These are phyloP conservation scores for Bombyx huttoni DNA, from an alignment of 2,888 invertebrate genomes.

Conservation along the genomic window DNA sequence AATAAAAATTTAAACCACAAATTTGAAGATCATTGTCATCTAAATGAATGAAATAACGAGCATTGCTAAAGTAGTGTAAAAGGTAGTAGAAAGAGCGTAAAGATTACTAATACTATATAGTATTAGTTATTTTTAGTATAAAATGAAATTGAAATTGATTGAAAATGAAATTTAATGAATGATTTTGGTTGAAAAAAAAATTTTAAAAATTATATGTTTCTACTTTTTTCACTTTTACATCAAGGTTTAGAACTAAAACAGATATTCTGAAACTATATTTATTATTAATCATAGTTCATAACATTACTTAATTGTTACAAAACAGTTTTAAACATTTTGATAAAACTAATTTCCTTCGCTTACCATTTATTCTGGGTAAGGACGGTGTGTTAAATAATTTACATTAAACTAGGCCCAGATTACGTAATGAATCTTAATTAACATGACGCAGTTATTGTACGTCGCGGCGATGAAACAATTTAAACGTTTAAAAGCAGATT, in stretches of 20 bases:
- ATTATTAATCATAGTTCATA: constrained; percentile 68
- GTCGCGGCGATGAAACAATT: constrained; percentile 4
- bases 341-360: constrained; percentile 57
- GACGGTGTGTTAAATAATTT: constrained; percentile 66
- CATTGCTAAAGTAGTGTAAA: no score
- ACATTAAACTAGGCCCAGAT: constrained; percentile 68
- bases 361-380: constrained; percentile 63
- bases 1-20: no score
- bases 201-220: no score
- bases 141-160: no score
- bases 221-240: not conserved
- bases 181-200: no score
- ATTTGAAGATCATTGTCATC: no score
- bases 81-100: no score
- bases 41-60: no score
- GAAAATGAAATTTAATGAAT: no score
- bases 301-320: constrained; percentile 70
- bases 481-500: constrained; percentile 21
- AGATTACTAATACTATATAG: no score
- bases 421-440: constrained; percentile 12
- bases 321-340: constrained; percentile 65
- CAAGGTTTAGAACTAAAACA: constrained; percentile 15
- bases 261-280: constrained; percentile 63
- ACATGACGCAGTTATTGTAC: not conserved
- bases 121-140: no score